Percentiles rank a stretch among this genome's conserved stretches.
Evolutionary conservation across 2,888 invertebrate genomes (phyloP).

Genomic region (Vanessa cardui): DNA sequence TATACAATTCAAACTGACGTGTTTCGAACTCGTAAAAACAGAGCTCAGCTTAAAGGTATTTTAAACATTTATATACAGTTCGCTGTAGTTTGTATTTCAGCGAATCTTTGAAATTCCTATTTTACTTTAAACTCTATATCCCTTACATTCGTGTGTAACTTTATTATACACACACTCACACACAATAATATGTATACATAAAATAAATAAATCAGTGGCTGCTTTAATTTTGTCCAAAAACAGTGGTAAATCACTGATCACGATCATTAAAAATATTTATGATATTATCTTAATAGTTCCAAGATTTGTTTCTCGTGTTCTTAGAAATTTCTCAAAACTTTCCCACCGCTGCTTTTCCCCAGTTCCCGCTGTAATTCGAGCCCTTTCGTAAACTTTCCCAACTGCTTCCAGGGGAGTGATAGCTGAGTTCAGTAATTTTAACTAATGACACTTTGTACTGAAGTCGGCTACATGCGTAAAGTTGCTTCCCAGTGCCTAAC

Average conservation of each 20-base stretch:
- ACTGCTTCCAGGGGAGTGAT: constrained; percentile 76
- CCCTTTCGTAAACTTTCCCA: constrained; percentile 70
- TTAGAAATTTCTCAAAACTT: constrained; percentile 25
- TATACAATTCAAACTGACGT: constrained; percentile 72
- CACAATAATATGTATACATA: too few species aligned
- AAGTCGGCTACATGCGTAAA: constrained; percentile 41
- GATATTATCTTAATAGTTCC: background rate
- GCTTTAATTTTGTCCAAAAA: too few species aligned
- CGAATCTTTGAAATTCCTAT: too few species aligned
- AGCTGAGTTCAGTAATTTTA: constrained; percentile 73
- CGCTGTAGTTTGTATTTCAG: too few species aligned
- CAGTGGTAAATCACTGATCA: too few species aligned
- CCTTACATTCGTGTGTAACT: too few species aligned
- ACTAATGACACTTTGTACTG: constrained; percentile 70
- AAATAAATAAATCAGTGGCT: too few species aligned
- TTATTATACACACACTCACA: too few species aligned
- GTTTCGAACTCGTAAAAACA: constrained; percentile 54
- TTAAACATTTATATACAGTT: background rate
- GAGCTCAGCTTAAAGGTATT: background rate
- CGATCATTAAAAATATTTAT: too few species aligned
- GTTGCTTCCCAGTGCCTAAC: constrained; percentile 19
- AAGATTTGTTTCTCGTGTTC: constrained; percentile 9
- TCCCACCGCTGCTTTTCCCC: constrained; percentile 11
- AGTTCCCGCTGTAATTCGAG: constrained; percentile 26
- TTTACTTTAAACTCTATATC: too few species aligned